Evolutionary conservation across 2,113 vertebrate species (phyloP), one percentile per base, ranked within the genome.

Genomic region (Cheilinus undulatus): DNA sequence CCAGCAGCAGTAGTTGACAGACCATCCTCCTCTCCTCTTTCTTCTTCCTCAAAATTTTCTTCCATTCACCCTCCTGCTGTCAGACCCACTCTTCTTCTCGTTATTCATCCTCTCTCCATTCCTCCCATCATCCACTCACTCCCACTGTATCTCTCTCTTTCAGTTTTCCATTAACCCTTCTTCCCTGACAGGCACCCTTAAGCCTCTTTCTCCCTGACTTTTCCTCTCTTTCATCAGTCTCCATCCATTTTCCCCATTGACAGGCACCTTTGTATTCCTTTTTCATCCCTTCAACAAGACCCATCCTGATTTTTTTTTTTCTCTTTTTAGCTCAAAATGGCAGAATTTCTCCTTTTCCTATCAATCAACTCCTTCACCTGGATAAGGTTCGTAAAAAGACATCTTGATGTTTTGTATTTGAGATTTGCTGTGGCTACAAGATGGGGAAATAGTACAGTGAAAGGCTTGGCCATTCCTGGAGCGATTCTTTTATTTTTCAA

Each of bases 81-180:
- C 78, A 70, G 58, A 40, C 40, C 43, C 48, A 3, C 57, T 60
- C 22, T 38, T 50, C 28, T 65, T 50, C 32, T 69, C 46, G 66
- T 54, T 65, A 43, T 57, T 70, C 72, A 54, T 56, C 34, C 24
- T 52, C 53, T 65, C 53, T 71, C 62, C 67, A 56, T 65, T 82
- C 40, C 70, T 38, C 32, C 65, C 32, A 72, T 82, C 84, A 52
- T 70, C 68, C 62, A 42, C 52, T 38, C 45, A 53, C 56, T 79
- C 58, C 59, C 52, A 22, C 56, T 61, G 76, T 78, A 78, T 70
- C 69, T 52, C 61, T 40, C 56, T 49, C 53, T 75, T 66, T 70
- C 73, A 78, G 66, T 76, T 73, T 80, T 76, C 73, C 54, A 73
- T 80, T 72, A 86, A 78, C 43, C 54, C 57, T 54, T 76, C 57